These are phyloP conservation scores for Germaria angustata DNA, from an alignment of 2,888 invertebrate species.

Conservation along the genomic window DNA sequence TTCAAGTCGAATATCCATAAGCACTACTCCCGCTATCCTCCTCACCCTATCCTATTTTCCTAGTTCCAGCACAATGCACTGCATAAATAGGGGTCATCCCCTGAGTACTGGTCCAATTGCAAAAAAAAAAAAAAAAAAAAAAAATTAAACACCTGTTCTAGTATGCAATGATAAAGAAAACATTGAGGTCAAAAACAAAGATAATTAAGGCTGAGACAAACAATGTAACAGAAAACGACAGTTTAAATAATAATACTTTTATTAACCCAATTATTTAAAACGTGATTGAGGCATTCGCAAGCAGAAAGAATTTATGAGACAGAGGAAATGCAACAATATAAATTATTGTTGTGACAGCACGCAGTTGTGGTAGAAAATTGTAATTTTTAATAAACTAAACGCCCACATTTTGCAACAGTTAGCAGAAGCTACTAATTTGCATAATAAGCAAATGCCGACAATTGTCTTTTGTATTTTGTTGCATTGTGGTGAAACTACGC, in stretches of 20 bases:
- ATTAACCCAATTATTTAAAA: slow-evolving; percentile 28
- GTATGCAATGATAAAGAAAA: slow-evolving; percentile 16
- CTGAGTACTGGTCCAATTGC: too few species aligned
- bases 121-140: too few species aligned
- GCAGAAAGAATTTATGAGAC: too few species aligned
- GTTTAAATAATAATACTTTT: slow-evolving; percentile 22
- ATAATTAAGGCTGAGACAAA: not conserved
- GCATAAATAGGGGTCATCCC: too few species aligned
- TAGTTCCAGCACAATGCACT: too few species aligned
- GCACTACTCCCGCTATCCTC: too few species aligned
- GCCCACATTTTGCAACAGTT: slow-evolving; percentile 35
- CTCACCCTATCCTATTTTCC: too few species aligned
- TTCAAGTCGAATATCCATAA: too few species aligned
- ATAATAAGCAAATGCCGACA: not conserved
- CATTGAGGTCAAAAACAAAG: slow-evolving; percentile 45
- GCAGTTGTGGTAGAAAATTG: not conserved
- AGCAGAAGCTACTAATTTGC: slow-evolving; percentile 18
- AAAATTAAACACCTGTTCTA: too few species aligned
- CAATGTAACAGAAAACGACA: slow-evolving; percentile 40
- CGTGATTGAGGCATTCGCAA: not conserved
- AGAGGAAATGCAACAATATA: too few species aligned
- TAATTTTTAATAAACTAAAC: slow-evolving; percentile 14
- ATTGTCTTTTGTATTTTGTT: not conserved
- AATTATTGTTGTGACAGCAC: too few species aligned
- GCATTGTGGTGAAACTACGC: not conserved